phyloP scores from a whole-genome alignment of 1,140 invertebrate species.

The Drosophila pachea region DNA sequence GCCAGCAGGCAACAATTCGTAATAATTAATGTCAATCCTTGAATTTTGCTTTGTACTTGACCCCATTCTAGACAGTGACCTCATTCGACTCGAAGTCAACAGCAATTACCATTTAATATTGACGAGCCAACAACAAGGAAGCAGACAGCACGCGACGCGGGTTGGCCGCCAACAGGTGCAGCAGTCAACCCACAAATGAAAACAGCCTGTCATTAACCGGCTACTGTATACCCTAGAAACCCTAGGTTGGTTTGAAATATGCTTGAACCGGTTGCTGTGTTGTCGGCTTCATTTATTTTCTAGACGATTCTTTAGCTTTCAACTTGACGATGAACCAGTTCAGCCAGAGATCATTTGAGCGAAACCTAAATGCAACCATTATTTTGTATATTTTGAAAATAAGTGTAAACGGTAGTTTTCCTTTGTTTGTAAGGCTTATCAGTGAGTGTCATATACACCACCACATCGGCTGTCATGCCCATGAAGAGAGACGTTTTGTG shows the following conservation, averaged over 20 bases:
- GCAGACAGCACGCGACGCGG: slow-evolving; percentile 5
- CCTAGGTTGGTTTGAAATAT: not conserved
- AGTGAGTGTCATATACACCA: not conserved
- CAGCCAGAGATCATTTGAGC: too few relatives aligned
- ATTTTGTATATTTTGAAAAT: too few relatives aligned
- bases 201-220: not conserved
- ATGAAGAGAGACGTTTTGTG: not conserved
- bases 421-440: not conserved
- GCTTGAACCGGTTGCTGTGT: too few relatives aligned
- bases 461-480: not conserved
- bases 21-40: slow-evolving; percentile 11
- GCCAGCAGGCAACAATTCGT: not conserved
- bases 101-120: slow-evolving; percentile 40
- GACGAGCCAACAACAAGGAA: slow-evolving; percentile 3
- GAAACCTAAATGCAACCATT: too few relatives aligned
- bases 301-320: too few relatives aligned
- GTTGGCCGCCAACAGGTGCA: slow-evolving; percentile 37
- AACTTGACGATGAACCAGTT: too few relatives aligned
- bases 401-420: too few relatives aligned
- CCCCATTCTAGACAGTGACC: slow-evolving; percentile 45
- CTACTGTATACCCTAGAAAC: slow-evolving; percentile 1
- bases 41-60: not conserved
- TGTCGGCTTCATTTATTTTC: too few relatives aligned
- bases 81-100: slow-evolving; percentile 13
- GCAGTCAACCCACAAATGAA: not conserved